These are phyloP conservation scores for Bemisia tabaci DNA, from an alignment of 1,140 invertebrate genomes.

Conservation along the genomic window DNA sequence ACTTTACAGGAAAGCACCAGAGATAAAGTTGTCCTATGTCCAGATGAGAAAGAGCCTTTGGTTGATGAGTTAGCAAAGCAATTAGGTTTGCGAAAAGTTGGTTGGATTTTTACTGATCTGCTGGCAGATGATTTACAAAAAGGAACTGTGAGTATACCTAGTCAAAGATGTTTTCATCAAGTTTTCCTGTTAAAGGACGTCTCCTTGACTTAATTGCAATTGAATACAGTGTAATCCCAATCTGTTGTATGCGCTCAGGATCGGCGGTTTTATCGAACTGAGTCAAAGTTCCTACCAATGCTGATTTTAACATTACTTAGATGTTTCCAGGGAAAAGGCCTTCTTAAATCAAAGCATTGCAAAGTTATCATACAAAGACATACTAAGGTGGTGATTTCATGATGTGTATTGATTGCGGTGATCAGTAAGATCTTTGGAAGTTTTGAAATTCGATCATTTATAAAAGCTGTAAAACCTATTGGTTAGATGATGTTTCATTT, in stretches of 20 bases:
- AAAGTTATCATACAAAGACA: too few species aligned
- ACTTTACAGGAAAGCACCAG: conserved; percentile 44
- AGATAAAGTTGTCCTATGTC: conserved; percentile 51
- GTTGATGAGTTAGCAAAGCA: conserved; percentile 64
- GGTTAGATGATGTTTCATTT: too few species aligned
- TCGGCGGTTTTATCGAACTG: not conserved
- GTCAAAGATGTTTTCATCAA: conserved; percentile 1
- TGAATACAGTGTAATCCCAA: too few species aligned
- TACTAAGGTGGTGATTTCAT: too few species aligned
- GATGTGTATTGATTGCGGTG: too few species aligned
- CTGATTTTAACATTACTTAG: too few species aligned
- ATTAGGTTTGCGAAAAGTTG: conserved; percentile 72
- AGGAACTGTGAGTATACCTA: conserved; percentile 58
- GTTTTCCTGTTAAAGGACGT: conserved; percentile 3
- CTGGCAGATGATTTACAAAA: conserved; percentile 70
- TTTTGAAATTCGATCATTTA: too few species aligned
- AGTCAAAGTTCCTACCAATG: not conserved
- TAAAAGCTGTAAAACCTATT: too few species aligned
- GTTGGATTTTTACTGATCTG: conserved; percentile 99
- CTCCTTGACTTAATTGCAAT: not conserved
- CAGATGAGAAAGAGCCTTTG: conserved; percentile 54
- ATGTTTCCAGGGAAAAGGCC: too few species aligned
- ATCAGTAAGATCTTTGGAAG: too few species aligned
- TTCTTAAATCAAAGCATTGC: too few species aligned
- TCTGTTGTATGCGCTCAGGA: not conserved